Conservation (phyloP, 2,113 vertebrate species). For the Amphiprion ocellaris region DNA sequence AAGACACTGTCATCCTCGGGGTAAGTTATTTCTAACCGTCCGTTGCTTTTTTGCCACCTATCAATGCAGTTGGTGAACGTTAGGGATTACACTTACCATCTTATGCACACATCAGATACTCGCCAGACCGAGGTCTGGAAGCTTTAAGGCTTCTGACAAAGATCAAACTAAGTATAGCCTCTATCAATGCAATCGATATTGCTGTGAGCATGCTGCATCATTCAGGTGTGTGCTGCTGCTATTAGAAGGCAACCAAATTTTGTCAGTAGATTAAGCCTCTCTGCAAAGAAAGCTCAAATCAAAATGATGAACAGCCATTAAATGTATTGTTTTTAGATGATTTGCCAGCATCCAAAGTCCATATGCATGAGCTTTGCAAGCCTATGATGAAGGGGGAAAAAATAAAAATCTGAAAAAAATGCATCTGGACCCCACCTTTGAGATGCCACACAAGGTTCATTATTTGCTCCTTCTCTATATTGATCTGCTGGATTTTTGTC, state of each 20-base stretch:
- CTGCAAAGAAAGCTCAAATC: background rate
- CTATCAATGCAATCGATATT: slow-evolving; percentile 25
- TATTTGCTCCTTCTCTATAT: slow-evolving; percentile 21
- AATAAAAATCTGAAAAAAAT: background rate
- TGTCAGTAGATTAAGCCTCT: slow-evolving; percentile 13
- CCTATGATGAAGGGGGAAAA: background rate
- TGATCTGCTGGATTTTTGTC: slow-evolving; percentile 39
- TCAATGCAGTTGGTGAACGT: slow-evolving; percentile 23
- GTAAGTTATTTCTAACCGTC: slow-evolving; percentile 82
- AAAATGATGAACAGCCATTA: slow-evolving; percentile 5
- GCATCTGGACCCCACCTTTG: slow-evolving; percentile 48
- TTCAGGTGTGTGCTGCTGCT: slow-evolving; percentile 27
- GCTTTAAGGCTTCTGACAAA: slow-evolving; percentile 34
- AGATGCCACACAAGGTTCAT: slow-evolving; percentile 17
- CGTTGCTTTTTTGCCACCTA: slow-evolving; percentile 8
- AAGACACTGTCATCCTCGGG: slow-evolving; percentile 91
- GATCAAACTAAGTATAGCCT: slow-evolving; percentile 60
- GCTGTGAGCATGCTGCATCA: slow-evolving; percentile 45
- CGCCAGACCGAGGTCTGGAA: slow-evolving; percentile 33
- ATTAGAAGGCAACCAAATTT: slow-evolving; percentile 16
- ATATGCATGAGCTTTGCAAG: background rate
- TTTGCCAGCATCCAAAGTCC: slow-evolving; percentile 27
- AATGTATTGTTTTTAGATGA: slow-evolving; percentile 1
- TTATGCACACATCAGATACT: slow-evolving; percentile 36
- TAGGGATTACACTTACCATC: slow-evolving; percentile 48